phyloP scores from a whole-genome alignment of 2,113 vertebrate genomes.

The Amazona vittata region DNA sequence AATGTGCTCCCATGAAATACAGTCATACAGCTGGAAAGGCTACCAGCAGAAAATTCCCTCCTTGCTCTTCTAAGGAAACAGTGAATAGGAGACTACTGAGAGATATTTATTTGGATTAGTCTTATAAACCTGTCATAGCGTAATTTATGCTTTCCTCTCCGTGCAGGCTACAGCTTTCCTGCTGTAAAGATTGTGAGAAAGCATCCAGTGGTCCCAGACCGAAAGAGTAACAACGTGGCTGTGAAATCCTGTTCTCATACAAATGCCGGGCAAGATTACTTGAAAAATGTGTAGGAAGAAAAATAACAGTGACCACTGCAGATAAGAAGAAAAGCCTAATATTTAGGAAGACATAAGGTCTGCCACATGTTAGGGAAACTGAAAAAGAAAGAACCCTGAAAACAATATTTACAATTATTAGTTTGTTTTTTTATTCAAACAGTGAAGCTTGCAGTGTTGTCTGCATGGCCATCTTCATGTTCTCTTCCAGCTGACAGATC shows the following conservation, averaged over 20 bases:
- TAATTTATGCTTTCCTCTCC: constrained; percentile 47
- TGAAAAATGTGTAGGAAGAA: constrained; percentile 22
- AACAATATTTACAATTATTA: not conserved
- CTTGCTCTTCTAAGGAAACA: not conserved
- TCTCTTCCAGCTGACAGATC: not conserved
- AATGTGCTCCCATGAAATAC: not conserved
- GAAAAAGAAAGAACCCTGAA: not conserved
- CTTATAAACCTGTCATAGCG: constrained; percentile 32
- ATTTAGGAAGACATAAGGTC: constrained; percentile 26
- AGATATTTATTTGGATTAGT: constrained; percentile 50
- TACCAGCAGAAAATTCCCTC: constrained; percentile 2
- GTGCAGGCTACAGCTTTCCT: not conserved
- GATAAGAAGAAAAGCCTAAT: not conserved
- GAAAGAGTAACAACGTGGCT: not conserved
- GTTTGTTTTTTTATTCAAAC: not conserved
- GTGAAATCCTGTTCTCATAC: not conserved
- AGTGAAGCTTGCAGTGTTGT: not conserved
- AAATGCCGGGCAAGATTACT: not conserved
- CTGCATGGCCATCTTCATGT: not conserved
- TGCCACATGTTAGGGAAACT: constrained; percentile 9
- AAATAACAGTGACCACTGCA: not conserved
- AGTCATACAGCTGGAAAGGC: not conserved
- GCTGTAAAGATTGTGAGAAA: constrained; percentile 29
- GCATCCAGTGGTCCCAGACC: not conserved
- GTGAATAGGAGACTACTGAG: constrained; percentile 7